Evolutionary conservation across 2,888 invertebrate species (phyloP).

Genomic region (Hirtodrosophila duncani): DNA sequence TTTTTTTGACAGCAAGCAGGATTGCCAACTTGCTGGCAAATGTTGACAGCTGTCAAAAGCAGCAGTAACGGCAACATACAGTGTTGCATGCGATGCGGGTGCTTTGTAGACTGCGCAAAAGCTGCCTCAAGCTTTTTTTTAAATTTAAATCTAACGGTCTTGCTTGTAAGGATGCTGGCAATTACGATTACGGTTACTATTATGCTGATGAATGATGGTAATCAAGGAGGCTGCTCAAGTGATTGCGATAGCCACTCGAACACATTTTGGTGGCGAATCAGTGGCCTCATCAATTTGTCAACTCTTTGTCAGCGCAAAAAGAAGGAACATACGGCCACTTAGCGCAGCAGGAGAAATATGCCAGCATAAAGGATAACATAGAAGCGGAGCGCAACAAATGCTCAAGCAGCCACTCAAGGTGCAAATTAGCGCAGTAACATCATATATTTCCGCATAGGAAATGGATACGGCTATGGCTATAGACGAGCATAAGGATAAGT

Average conservation of each 20-base stretch:
- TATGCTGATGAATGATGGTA: slow-evolving; percentile 33
- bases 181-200: background rate
- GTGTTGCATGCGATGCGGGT: slow-evolving; percentile 44
- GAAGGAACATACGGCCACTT: slow-evolving; percentile 56
- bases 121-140: slow-evolving; percentile 30
- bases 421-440: slow-evolving; percentile 65
- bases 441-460: slow-evolving; percentile 24
- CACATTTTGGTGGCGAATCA: slow-evolving; percentile 38
- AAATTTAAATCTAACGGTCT: too few species aligned
- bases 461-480: too few species aligned
- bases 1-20: slow-evolving; percentile 35
- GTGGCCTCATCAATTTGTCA: slow-evolving; percentile 62
- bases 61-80: slow-evolving; percentile 25
- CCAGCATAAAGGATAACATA: slow-evolving; percentile 42
- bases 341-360: slow-evolving; percentile 42
- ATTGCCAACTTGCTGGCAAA: slow-evolving; percentile 49
- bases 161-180: slow-evolving; percentile 10
- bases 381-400: slow-evolving; percentile 33
- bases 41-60: slow-evolving; percentile 33
- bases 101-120: slow-evolving; percentile 40
- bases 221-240: slow-evolving; percentile 48
- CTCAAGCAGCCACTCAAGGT: slow-evolving; percentile 53
- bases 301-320: slow-evolving; percentile 36
- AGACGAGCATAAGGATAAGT: background rate
- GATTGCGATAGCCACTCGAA: slow-evolving; percentile 15